Conservation (phyloP, 2,888 invertebrate genomes). For the Troilus luridus region DNA sequence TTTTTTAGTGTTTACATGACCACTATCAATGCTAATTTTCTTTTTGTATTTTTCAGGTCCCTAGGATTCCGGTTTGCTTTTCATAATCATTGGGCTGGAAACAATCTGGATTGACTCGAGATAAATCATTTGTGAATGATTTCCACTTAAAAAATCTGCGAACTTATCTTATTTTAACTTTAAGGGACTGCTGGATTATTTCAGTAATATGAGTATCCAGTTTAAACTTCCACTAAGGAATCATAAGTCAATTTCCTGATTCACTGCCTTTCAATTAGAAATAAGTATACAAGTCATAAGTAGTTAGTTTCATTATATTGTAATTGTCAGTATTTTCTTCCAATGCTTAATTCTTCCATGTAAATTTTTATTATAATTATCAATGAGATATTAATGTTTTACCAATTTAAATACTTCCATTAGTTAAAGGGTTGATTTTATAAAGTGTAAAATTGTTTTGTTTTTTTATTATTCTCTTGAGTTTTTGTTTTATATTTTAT, state of each 20-base stretch:
- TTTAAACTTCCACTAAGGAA: not conserved
- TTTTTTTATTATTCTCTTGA: not conserved
- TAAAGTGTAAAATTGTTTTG: too few species aligned
- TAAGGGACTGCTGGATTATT: not conserved
- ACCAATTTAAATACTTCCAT: not conserved
- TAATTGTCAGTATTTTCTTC: not conserved
- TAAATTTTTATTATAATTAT: not conserved
- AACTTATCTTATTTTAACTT: not conserved
- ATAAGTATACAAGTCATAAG: not conserved
- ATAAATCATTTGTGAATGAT: not conserved
- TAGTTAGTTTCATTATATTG: not conserved
- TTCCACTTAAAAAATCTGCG: not conserved
- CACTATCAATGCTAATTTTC: not conserved
- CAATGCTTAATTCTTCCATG: not conserved
- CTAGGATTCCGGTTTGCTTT: not conserved
- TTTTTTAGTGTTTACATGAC: too few species aligned
- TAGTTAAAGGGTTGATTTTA: too few species aligned
- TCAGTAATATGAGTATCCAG: not conserved
- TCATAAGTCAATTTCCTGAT: slow-evolving; percentile 13
- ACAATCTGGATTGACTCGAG: not conserved
- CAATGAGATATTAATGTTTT: not conserved
- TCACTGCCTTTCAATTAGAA: slow-evolving; percentile 14
- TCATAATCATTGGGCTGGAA: not conserved
- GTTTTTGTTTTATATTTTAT: not conserved
- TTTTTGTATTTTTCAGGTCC: not conserved